Evolutionary conservation across 53 echinoderm and acorn worm genomes (phyloP).

Genomic region (Echinarachnius parma): DNA sequence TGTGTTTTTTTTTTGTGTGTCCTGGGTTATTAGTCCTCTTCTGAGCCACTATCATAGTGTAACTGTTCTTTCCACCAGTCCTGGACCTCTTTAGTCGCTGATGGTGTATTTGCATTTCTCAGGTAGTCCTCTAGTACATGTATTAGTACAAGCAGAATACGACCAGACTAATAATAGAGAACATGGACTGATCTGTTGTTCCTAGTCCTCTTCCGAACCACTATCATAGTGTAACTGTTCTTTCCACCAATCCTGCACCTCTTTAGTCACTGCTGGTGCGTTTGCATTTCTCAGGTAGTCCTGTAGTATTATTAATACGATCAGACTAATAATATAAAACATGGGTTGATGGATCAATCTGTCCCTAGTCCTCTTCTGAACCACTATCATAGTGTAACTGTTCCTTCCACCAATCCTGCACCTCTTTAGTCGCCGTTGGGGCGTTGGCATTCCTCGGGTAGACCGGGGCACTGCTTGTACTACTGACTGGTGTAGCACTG

Average conservation of each 20-base stretch:
- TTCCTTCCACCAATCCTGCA: slow-evolving; percentile 99
- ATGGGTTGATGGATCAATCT: no score
- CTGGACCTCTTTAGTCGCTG: slow-evolving; percentile 89
- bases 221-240: slow-evolving; percentile 97
- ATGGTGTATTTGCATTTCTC: no score
- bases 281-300: no score
- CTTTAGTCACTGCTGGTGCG: slow-evolving; percentile 87
- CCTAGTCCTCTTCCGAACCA: slow-evolving; percentile 83
- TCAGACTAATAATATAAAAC: no score
- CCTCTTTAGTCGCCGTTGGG: slow-evolving; percentile 80
- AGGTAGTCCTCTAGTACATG: no score
- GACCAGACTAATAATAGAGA: no score
- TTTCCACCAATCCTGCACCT: slow-evolving; percentile 99
- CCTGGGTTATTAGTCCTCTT: slow-evolving; percentile 75
- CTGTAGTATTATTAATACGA: no score
- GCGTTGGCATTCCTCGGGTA: slow-evolving; percentile 69
- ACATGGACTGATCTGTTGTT: no score
- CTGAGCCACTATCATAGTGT: slow-evolving; percentile 92
- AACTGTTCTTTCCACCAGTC: slow-evolving; percentile 99
- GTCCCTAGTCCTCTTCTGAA: slow-evolving; percentile 71
- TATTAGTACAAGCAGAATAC: no score
- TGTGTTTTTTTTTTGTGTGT: no score
- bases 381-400: slow-evolving; percentile 96
- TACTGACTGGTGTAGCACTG: slow-evolving; percentile 63
- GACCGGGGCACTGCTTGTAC: slow-evolving; percentile 64